A percentile compares a stretch with the other conserved stretches of the same genome.
Conservation (phyloP, 37 sponge, comb jelly and placozoan genomes). For the Beroe ovata region DNA sequence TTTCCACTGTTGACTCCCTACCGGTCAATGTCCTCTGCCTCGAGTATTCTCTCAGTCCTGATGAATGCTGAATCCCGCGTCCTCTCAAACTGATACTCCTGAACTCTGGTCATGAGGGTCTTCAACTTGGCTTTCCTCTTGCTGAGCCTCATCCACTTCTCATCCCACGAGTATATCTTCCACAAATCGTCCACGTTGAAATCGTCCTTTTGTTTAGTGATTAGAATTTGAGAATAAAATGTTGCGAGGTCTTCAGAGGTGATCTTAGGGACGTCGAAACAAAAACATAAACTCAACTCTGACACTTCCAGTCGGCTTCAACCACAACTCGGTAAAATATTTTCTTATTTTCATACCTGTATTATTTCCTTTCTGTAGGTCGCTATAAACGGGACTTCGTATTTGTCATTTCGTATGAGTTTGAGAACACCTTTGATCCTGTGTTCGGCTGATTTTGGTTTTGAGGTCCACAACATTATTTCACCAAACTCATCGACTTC, state of each 20-base stretch:
- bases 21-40: constrained; percentile 86
- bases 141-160: constrained; percentile 91
- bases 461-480: constrained; percentile 60
- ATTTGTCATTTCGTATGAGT: constrained; percentile 84
- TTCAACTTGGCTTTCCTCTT: constrained; percentile 77
- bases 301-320: too few species aligned
- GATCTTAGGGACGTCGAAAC: too few species aligned
- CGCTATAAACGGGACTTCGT: constrained; percentile 92
- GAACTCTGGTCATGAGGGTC: constrained; percentile 75
- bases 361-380: constrained; percentile 86
- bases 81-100: constrained; percentile 86
- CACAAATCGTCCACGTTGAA: constrained; percentile 83
- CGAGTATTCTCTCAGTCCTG: constrained; percentile 77
- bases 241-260: too few species aligned
- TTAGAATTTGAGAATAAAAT: too few species aligned
- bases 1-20: too few species aligned
- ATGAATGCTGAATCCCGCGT: constrained; percentile 78
- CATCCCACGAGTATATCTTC: constrained; percentile 87
- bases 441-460: constrained; percentile 55
- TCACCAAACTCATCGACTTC: constrained; percentile 63
- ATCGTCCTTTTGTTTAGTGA: too few species aligned
- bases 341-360: constrained; percentile 71
- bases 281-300: too few species aligned
- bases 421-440: constrained; percentile 88
- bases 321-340: too few species aligned